phyloP scores from a whole-genome alignment of 1,140 invertebrate species.

The Callitettix versicolor region DNA sequence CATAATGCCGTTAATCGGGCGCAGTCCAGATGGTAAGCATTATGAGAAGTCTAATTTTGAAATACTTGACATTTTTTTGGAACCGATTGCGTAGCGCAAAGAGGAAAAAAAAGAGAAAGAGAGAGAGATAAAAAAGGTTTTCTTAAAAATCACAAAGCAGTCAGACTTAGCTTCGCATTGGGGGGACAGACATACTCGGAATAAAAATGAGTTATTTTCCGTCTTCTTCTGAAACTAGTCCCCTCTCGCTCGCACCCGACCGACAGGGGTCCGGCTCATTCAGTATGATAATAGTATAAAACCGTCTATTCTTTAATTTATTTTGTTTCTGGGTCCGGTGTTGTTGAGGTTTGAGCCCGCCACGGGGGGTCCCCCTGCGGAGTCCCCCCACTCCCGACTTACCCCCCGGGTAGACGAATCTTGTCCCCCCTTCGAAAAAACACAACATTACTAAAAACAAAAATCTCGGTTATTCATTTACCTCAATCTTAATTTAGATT shows the following conservation, averaged over 20 bases:
- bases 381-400: neutral
- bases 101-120: too few relatives aligned
- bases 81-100: too few relatives aligned
- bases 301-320: conserved; percentile 14
- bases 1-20: too few relatives aligned
- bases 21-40: too few relatives aligned
- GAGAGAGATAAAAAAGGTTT: neutral
- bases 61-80: too few relatives aligned
- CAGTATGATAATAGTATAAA: conserved; percentile 13
- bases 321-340: conserved; percentile 12
- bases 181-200: conserved; percentile 6
- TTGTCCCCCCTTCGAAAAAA: neutral
- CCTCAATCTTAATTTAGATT: conserved; percentile 11
- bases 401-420: neutral
- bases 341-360: neutral
- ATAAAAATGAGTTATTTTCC: conserved; percentile 10
- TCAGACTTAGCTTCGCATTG: conserved; percentile 9
- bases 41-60: too few relatives aligned
- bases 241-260: neutral
- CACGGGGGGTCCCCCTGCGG: neutral
- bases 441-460: neutral
- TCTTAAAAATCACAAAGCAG: conserved; percentile 7
- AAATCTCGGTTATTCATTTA: conserved; percentile 5
- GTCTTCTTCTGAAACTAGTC: neutral
- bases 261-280: conserved; percentile 10